Conservation (phyloP, 2,113 vertebrate genomes). For the Campylomormyrus tamandua region DNA sequence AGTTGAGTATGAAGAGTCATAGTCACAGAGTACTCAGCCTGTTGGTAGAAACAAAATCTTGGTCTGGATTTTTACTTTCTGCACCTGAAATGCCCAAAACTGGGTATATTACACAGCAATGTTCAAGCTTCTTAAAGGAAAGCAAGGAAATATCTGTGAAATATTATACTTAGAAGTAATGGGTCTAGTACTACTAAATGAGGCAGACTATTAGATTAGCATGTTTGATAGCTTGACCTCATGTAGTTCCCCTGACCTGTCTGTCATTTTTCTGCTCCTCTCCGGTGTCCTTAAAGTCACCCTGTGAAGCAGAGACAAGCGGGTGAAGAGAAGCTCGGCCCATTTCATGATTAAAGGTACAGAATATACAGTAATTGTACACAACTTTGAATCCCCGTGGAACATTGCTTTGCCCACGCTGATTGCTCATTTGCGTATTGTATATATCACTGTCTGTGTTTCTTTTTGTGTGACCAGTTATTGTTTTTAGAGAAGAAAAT, state of each 20-base stretch:
- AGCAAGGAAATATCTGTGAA: background rate
- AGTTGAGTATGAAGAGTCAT: background rate
- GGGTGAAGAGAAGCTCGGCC: background rate
- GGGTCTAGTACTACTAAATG: background rate
- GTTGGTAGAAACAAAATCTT: background rate
- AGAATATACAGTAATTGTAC: background rate
- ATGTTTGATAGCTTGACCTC: background rate
- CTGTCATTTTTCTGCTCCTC: slow-evolving; percentile 58
- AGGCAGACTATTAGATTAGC: background rate
- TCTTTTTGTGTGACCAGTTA: background rate
- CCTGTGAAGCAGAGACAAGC: slow-evolving; percentile 38
- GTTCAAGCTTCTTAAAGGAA: background rate
- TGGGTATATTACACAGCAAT: background rate
- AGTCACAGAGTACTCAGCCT: background rate
- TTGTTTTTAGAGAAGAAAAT: background rate
- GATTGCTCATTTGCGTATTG: background rate
- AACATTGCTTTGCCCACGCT: background rate
- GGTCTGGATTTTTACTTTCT: background rate
- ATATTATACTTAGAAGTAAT: background rate
- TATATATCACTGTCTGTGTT: background rate
- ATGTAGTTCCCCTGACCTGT: slow-evolving; percentile 49
- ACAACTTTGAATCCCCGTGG: background rate
- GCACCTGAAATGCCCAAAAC: background rate
- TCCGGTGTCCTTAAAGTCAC: slow-evolving; percentile 51
- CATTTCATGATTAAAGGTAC: background rate